Evolutionary conservation across 2,797 vertebrate genomes (phyloP), one percentile per base, ranked within the genome.

Genomic region (Hyperoplus immaculatus): DNA sequence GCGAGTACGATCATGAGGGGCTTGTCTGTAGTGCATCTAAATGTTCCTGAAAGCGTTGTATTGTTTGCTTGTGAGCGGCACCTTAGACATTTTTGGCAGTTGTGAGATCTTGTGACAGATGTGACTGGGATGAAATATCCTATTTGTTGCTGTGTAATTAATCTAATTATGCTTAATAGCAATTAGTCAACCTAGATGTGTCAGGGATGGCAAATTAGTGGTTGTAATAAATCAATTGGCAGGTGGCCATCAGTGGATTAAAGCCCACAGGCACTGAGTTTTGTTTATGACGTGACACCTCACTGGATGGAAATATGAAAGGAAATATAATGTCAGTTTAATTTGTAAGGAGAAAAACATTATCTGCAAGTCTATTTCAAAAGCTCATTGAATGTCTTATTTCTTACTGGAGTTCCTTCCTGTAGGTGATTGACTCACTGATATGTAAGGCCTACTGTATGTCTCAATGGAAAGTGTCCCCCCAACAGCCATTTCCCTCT

Each of bases 201-300:
- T 58, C 51, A 41, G 8, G 10, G 29, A 9, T 21, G 49, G 6
- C 11, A 46, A 29, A 56, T 74, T 5, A 49, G 8, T 51, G 51
- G 15, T 21, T 46, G 45, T 43, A 41, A 21, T 61, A 46, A 57
- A 69, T 69, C 6, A 67, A 15, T 3, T 74, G 51, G 47, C 15
- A 49, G 43, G 39, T 41, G 38, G 69, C 59, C 18, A 12, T 11
- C 6, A 11, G 59, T 8, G 53, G 63, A 76, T 64, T 14, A 47
- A 45, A 71, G 49, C 29, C 72, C 42, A 3, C 16, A 39, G 72
- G 57, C 53, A 10, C 7, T 6, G 55, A 72, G 39, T 14, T 46
- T 56, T 65, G 13, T 50, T 69, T 55, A 57, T 63, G 54, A 63
- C 36, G 13, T 50, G 55, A 47, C 21, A 38, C 8, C 16, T 55